phyloP scores from a whole-genome alignment of 2,797 vertebrate genomes.

The Gila robusta region DNA sequence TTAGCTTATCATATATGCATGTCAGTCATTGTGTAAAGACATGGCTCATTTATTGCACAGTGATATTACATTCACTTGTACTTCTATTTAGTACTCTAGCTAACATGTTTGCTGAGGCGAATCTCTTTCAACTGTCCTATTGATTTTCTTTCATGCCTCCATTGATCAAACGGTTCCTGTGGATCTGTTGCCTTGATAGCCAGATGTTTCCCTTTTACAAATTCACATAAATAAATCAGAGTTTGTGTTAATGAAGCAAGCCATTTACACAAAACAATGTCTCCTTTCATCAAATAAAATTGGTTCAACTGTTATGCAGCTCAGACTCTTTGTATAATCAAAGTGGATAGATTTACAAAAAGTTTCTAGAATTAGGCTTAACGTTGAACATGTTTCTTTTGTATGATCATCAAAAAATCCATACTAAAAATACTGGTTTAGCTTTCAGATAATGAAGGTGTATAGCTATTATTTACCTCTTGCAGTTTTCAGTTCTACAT shows the following conservation, averaged over 20 bases:
- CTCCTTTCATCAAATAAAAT: neutral
- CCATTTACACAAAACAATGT: neutral
- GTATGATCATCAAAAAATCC: neutral
- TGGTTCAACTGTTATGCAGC: neutral
- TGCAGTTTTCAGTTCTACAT: conserved; percentile 10
- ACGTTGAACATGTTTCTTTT: neutral
- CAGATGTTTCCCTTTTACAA: conserved; percentile 12
- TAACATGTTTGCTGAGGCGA: conserved; percentile 45
- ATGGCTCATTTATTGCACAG: conserved; percentile 12
- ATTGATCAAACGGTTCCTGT: conserved; percentile 38
- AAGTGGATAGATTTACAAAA: neutral
- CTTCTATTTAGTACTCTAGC: conserved; percentile 54
- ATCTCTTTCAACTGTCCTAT: conserved; percentile 45
- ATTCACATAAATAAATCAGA: neutral
- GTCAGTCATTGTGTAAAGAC: neutral
- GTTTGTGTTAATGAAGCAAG: neutral
- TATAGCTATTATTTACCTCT: neutral
- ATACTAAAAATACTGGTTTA: neutral
- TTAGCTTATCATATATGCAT: conserved; percentile 6
- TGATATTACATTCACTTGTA: conserved; percentile 17
- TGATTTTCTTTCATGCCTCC: conserved; percentile 44
- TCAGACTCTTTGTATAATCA: neutral
- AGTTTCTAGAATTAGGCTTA: neutral
- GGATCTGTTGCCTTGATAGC: conserved; percentile 1
- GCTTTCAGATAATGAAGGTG: neutral